Conservation (phyloP, 2,888 invertebrate genomes). For the Pristionchus japonicus region DNA sequence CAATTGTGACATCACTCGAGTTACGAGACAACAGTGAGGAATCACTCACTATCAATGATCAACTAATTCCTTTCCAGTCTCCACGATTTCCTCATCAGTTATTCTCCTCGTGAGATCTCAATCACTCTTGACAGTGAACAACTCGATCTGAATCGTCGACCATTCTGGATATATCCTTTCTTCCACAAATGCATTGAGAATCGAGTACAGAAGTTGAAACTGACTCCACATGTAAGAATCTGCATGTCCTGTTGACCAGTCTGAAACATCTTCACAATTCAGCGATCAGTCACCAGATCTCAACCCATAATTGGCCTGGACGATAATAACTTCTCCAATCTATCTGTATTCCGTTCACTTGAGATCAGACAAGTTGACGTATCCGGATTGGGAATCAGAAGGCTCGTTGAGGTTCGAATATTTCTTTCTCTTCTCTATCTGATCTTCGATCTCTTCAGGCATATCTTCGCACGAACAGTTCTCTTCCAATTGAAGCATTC, state of each 20-base stretch:
- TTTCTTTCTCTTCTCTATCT: not conserved
- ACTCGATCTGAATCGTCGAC: not conserved
- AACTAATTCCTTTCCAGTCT: not conserved
- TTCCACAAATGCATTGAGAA: not conserved
- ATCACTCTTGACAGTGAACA: not conserved
- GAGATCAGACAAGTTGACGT: not conserved
- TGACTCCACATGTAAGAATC: not conserved
- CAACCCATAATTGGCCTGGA: not conserved
- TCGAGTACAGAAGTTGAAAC: not conserved
- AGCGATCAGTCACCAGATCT: not conserved
- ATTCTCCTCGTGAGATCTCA: not conserved
- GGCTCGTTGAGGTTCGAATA: not conserved
- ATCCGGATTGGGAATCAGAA: not conserved
- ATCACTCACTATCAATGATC: not conserved
- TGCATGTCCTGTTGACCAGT: not conserved
- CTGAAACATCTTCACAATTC: not conserved
- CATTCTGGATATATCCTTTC: not conserved
- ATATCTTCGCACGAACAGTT: not conserved
- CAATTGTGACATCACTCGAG: not conserved
- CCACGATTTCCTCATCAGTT: not conserved
- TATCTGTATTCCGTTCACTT: not conserved
- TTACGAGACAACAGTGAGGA: not conserved
- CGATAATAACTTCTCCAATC: not conserved
- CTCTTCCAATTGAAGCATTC: not conserved
- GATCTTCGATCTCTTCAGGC: not conserved